Percentiles rank a stretch among this genome's conserved stretches.
Conservation (phyloP, 2,797 vertebrate genomes). For the Lates japonicus region DNA sequence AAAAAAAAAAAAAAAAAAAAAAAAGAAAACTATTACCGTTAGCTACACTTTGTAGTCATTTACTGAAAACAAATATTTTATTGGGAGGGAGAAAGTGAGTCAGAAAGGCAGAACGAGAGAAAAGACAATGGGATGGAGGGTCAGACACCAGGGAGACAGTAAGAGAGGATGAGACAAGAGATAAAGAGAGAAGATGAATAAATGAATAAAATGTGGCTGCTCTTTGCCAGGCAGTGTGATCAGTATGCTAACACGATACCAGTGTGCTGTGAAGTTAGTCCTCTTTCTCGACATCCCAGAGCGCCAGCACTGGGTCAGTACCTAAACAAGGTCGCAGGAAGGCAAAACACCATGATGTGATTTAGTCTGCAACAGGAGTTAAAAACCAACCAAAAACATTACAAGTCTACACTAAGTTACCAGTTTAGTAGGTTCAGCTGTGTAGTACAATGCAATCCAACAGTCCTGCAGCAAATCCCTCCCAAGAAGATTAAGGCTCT, state of each 20-base stretch:
- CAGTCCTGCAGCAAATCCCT: slow-evolving; percentile 1
- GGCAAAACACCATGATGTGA: slow-evolving; percentile 24
- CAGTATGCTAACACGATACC: slow-evolving; percentile 59
- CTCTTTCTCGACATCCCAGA: slow-evolving; percentile 18
- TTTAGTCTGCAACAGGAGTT: slow-evolving; percentile 12
- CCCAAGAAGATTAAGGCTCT: neutral
- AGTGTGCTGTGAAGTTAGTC: slow-evolving; percentile 23
- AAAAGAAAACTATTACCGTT: too few species aligned
- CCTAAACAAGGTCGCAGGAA: slow-evolving; percentile 9
- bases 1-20: neutral
- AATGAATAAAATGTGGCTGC: slow-evolving; percentile 69
- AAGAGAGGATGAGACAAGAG: slow-evolving; percentile 22
- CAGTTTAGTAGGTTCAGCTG: neutral
- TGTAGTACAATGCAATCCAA: neutral
- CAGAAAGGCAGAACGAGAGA: slow-evolving; percentile 1
- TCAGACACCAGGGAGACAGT: slow-evolving; percentile 27
- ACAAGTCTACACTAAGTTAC: neutral
- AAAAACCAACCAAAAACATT: neutral
- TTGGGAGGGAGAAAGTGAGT: slow-evolving; percentile 14
- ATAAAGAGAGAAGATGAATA: slow-evolving; percentile 45
- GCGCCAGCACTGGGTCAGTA: slow-evolving; percentile 24
- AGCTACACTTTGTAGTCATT: too few species aligned
- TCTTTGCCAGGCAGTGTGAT: slow-evolving; percentile 52
- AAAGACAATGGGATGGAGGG: slow-evolving; percentile 4
- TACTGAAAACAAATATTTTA: slow-evolving; percentile 44